Base-by-base conservation (phyloP, 92 coral and sea anemone genomes). In the Heliopora coerulea region DNA sequence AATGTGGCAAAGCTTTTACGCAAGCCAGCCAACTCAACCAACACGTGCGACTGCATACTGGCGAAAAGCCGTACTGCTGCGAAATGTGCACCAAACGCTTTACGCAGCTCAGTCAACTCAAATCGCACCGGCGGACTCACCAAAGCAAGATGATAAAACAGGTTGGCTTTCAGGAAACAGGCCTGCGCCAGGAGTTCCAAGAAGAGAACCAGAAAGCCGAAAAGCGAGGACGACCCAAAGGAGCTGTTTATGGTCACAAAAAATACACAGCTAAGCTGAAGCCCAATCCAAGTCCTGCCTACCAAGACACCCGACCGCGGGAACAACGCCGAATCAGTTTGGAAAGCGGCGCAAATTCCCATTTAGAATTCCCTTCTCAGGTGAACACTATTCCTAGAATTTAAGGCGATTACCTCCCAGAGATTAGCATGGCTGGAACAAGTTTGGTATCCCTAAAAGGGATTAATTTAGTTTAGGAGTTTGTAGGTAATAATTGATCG, bases 11-110 rank as follows among this genome's bases (percentile, higher is more conserved):
- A 23, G 57, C 68, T 10, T 57, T 46, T 21, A 76, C 74, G 24
- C 99, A 95, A 75, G 99, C 99, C 29, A 95, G 99, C 80, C 99
- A 95, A 65, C 83, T 95, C 30, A 95, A 95, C 80, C 99, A 95
- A 63, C 99, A 95, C 56, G 89, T 87, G 33, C 86, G 99, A 3
- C 89, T 95, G 31, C 99, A 95, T 73, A 95, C 99, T 9, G 99
- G 99, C 3, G 99, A 95, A 70, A 95, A 90, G 54, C 99, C 99
- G 0, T 95, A 95, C 72, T 85, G 86, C 60, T 95, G 99, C 58
- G 88, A 82, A 83, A 80, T 83, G 40, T 95, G 99, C 62, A 81
- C 70, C 82, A 89, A 91, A 76, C 88, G 96, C 30, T 95, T 95
- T 84, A 95, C 99, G 0, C 99, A 95, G 61, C 96, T 96, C 65